Evolutionary conservation across 1,140 invertebrate species (phyloP).

Genomic region (Zaprionus inermis): DNA sequence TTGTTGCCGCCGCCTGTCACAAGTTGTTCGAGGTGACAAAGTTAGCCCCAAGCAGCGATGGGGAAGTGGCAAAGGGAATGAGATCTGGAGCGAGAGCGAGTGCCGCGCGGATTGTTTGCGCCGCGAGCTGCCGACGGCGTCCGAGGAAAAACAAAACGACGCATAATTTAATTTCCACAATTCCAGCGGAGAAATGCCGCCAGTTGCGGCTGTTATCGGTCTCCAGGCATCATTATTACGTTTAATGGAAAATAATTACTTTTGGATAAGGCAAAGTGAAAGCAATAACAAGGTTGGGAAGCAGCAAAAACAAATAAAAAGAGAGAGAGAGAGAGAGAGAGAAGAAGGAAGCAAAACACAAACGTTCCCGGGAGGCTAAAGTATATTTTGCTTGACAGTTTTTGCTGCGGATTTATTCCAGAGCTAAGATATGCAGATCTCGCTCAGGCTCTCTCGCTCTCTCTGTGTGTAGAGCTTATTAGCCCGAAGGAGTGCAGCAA

Average conservation of each 20-base stretch:
- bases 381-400: conserved; percentile 43
- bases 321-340: background rate
- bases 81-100: background rate
- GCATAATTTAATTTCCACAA: conserved; percentile 71
- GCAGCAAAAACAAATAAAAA: too few relatives aligned
- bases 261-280: conserved; percentile 82
- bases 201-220: conserved; percentile 59
- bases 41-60: conserved; percentile 31
- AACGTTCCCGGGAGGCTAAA: conserved; percentile 24
- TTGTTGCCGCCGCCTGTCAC: conserved; percentile 29
- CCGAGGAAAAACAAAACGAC: conserved; percentile 56
- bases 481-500: conserved; percentile 11
- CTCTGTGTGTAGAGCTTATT: conserved; percentile 37
- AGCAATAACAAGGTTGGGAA: conserved; percentile 63
- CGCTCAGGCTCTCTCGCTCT: too few relatives aligned
- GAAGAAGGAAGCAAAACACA: conserved; percentile 26
- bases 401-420: conserved; percentile 22
- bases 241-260: conserved; percentile 83
- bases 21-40: conserved; percentile 45
- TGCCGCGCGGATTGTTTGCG: conserved; percentile 38
- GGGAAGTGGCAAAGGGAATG: conserved; percentile 7
- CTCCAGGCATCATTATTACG: conserved; percentile 72
- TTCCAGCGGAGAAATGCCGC: conserved; percentile 17
- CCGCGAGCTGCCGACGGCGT: conserved; percentile 39
- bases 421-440: conserved; percentile 12